These are phyloP conservation scores for Callinectes sapidus DNA, from an alignment of 2,888 invertebrate genomes.

Conservation along the genomic window DNA sequence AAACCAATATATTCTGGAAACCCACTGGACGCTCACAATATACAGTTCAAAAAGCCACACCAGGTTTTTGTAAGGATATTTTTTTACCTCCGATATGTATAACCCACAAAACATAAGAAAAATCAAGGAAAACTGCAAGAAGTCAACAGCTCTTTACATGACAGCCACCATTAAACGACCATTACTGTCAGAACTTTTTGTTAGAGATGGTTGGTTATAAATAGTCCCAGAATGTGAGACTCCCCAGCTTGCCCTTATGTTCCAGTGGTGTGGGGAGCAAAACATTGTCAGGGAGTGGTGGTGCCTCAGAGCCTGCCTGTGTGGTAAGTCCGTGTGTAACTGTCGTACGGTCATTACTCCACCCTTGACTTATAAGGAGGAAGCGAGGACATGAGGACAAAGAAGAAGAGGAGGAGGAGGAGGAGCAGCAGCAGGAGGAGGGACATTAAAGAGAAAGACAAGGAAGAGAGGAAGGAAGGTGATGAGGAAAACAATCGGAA, in stretches of 20 bases:
- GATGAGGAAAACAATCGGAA: neutral
- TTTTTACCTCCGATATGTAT: no score
- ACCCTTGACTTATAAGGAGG: neutral
- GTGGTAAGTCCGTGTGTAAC: neutral
- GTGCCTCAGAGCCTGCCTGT: no score
- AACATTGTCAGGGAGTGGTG: neutral
- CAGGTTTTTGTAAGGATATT: no score
- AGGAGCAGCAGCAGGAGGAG: neutral
- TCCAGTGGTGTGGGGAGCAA: neutral
- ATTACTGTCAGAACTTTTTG: no score
- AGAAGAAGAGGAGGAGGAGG: neutral
- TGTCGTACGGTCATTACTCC: neutral
- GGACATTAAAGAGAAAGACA: neutral
- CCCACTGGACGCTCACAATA: no score
- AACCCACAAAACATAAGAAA: no score
- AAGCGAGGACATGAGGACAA: constrained; percentile 7
- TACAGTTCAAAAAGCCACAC: no score
- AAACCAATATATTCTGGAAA: neutral
- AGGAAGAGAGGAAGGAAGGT: neutral
- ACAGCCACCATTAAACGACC: no score
- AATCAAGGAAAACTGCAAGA: no score
- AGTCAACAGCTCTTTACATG: no score
- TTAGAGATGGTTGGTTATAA: no score
- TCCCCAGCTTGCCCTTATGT: neutral
- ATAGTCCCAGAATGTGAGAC: neutral